Conservation (phyloP, 2,113 vertebrate species). For the Sardina pilchardus region DNA sequence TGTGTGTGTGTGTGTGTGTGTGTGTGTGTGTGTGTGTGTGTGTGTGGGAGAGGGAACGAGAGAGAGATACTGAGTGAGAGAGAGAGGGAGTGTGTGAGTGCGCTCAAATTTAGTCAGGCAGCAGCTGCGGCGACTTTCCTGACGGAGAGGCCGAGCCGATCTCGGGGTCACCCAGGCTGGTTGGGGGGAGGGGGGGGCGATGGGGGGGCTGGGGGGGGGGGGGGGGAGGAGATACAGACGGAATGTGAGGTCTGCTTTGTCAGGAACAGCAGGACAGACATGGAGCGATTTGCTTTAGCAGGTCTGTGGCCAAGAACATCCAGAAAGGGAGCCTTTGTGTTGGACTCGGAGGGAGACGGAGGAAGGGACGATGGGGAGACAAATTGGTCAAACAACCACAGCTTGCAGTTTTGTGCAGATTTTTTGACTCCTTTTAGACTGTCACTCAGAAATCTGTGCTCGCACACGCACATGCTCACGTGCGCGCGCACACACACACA, state of each 20-base stretch:
- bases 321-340: slow-evolving; percentile 1
- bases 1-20: not conserved
- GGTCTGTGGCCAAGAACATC: slow-evolving; percentile 15
- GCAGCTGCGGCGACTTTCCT: not conserved
- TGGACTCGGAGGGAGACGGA: not conserved
- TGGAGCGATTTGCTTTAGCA: slow-evolving; percentile 2
- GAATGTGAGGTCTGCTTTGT: slow-evolving; percentile 10
- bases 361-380: not conserved
- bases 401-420: not conserved
- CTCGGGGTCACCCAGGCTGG: not conserved
- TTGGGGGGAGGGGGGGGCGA: not conserved
- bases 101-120: not conserved
- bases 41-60: not conserved
- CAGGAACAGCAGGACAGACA: slow-evolving; percentile 1
- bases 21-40: not conserved
- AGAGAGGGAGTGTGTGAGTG: not conserved
- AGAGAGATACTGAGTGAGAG: not conserved
- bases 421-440: not conserved
- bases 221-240: not conserved
- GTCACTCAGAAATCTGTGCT: not conserved
- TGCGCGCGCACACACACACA: not conserved
- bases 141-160: not conserved
- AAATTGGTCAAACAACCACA: not conserved
- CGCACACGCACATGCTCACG: not conserved
- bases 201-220: not conserved